phyloP scores from a whole-genome alignment of 2,113 vertebrate species.

The Andinoacara biseriatus region DNA sequence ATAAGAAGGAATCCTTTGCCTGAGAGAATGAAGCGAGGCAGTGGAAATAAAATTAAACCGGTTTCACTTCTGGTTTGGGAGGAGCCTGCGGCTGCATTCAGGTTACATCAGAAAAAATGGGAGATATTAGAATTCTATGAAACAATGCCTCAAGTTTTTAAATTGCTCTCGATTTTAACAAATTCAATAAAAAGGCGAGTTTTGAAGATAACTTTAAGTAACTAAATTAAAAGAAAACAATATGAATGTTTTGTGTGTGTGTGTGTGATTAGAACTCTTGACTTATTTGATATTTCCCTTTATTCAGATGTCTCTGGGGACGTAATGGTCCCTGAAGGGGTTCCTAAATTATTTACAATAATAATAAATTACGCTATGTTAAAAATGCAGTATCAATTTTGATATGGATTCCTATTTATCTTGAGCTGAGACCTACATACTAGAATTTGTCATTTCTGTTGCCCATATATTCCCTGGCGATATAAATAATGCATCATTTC shows the following conservation, averaged over 20 bases:
- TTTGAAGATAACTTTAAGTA: no score
- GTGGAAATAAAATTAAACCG: accelerated
- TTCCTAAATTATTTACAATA: background rate
- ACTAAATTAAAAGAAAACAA: background rate
- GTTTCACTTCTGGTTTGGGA: constrained; percentile 36
- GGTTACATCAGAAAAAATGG: accelerated
- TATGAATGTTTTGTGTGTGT: background rate
- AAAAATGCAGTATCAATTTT: background rate
- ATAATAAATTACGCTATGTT: no score
- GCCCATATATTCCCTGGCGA: accelerated
- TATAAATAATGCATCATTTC: background rate
- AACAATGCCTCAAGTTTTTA: background rate
- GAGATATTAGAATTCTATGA: background rate
- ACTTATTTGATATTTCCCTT: background rate
- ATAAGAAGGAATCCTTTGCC: accelerated
- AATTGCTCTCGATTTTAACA: background rate
- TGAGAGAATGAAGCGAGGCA: accelerated
- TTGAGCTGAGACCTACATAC: accelerated
- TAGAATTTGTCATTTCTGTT: accelerated
- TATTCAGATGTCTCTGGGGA: background rate
- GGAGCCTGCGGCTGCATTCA: constrained; percentile 41
- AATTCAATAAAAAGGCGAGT: background rate
- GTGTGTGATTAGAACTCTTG: background rate
- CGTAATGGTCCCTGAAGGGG: no score
- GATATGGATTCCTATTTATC: no score